Evolutionary conservation across 2,113 vertebrate genomes (phyloP), one percentile per base, ranked within the genome.

Genomic region (Conger conger): DNA sequence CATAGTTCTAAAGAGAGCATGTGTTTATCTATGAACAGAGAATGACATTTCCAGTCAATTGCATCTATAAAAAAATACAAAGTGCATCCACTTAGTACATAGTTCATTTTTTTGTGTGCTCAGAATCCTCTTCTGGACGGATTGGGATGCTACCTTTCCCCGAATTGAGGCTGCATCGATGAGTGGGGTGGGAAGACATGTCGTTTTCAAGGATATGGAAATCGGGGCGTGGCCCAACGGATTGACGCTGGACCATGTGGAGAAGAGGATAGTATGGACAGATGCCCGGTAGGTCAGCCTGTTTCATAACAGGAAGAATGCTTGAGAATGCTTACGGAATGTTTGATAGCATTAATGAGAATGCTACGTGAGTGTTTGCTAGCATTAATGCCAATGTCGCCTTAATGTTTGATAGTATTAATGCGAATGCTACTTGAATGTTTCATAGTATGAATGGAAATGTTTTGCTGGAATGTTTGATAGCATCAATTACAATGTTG

Each of bases 51-150:
- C 57, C 18, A 63, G 20, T 63, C 57, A 63, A 27, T 23, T 7
- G 57, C 57, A 7, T 63, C 27, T 23, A 3, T 20, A 16, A 57
- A 57, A 18, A 2, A 27, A 50, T 50, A 13, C 9, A 9, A 50
- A 50, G 15, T 50, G 45, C 57, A 23, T 73, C 13, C 13, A 2
- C 38, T 80, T 33, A n/a, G 4, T 80, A 18, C 36, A 60, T 17
- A 17, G 42, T 80, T 35, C 36, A 0, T 54, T 63, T 84, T 87
- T 80, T 81, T 79, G 68, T 84, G 57, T 89, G 1, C 0, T 85
- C 86, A 97, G 97, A 86, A 95, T 97, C 88, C 93, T 97, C 37
- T 97, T 97, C 93, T 97, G 97, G 97, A 97, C 97, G 45, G 97
- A 97, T 87, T 97, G 97, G 97, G 96, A 97, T 88, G 96, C 96